phyloP scores from a whole-genome alignment of 1,140 invertebrate genomes.

The Mya arenaria region DNA sequence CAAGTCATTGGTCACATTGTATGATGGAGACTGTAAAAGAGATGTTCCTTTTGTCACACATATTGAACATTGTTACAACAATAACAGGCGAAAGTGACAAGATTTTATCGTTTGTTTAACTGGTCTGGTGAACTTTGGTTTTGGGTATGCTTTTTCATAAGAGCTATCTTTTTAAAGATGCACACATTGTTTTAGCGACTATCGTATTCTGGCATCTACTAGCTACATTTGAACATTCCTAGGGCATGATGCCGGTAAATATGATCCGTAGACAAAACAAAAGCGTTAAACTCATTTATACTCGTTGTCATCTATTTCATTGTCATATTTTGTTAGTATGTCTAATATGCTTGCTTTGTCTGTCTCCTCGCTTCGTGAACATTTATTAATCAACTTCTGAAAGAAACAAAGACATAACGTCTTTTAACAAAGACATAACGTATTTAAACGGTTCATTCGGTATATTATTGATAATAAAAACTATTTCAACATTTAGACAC shows the following conservation, averaged over 20 bases:
- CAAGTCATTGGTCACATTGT: conserved; percentile 20
- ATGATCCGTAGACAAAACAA: neutral
- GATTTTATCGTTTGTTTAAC: conserved; percentile 23
- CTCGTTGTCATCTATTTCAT: neutral
- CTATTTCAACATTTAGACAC: no score
- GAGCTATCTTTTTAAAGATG: conserved; percentile 27
- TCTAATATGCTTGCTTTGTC: neutral
- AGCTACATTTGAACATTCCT: conserved; percentile 36
- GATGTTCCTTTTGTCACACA: neutral
- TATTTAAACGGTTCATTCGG: no score
- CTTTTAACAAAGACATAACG: no score
- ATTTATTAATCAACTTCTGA: neutral
- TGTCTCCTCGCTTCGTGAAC: neutral
- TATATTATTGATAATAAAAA: no score
- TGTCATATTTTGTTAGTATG: neutral
- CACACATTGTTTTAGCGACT: neutral
- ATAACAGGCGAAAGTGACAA: conserved; percentile 32
- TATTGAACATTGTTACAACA: conserved; percentile 16
- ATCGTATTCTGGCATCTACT: neutral
- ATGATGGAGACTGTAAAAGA: conserved; percentile 17
- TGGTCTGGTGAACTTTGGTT: neutral
- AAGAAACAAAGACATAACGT: neutral
- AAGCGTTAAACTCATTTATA: no score
- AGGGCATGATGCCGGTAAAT: conserved; percentile 28
- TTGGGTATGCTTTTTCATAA: neutral